Evolutionary conservation across 2,113 vertebrate genomes (phyloP), one percentile per base, ranked within the genome.

Genomic region (Tiliqua scincoides): DNA sequence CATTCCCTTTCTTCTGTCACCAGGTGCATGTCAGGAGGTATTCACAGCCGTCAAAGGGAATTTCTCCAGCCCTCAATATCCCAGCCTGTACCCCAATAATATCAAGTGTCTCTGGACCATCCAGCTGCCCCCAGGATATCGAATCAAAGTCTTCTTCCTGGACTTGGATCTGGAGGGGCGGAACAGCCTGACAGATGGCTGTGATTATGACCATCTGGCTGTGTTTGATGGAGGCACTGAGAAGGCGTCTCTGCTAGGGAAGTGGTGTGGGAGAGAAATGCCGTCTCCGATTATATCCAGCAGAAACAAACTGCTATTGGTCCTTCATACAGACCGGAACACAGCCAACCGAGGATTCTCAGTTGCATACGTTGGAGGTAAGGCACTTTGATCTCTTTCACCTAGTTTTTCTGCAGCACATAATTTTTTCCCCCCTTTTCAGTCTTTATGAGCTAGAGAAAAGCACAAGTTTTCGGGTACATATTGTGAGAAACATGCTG

Each of bases 51-150:
- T 98, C 73, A 97, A 93, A 43, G 98, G 98, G 57, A 99, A 99
- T 94, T 98, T 99, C 91, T 98, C 97, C 92, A 99, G 99, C 90
- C 99, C 99, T 0, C 96, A 95, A 61, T 99, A 98, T 88, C 98
- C 99, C 79, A 93, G 72, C 91, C 97, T 97, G 96, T 99, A 99
- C 94, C 99, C 99, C 87, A 99, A 99, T 96, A 98, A 99, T 93
- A 97, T 99, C 92, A 98, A 97, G 80, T 99, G 99, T 94, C 99
- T 98, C 90, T 99, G 98, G 98, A 97, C 95, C 87, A 94, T 99
- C 89, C 95, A 91, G 43, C 92, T 98, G 9, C 95, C 96, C 0
- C 89, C 40, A 0, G 97, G 97, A 30, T 99, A 98, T 92, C 96
- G 97, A 27, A 70, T 99, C 94, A 99, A 97, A 87, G 92, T 99